Conservation (phyloP, 2,888 invertebrate species). For the Yponomeuta evonymella region DNA sequence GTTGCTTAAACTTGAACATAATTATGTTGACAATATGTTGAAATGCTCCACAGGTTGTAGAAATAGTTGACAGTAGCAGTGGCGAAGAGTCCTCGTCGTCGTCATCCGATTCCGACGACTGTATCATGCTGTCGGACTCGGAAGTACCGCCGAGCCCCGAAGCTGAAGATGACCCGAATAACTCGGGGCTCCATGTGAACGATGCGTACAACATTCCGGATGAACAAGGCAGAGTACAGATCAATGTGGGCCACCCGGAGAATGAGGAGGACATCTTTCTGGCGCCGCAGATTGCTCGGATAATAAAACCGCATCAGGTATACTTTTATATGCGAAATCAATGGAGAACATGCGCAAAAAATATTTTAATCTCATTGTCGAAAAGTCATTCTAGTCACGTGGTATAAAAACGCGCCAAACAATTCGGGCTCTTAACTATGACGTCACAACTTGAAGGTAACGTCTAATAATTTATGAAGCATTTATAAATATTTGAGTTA, state of each 20-base stretch:
- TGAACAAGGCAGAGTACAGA: conserved; percentile 91
- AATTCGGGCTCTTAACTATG: no score
- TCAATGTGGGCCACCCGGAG: conserved; percentile 95
- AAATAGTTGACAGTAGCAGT: conserved; percentile 83
- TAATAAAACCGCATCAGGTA: conserved; percentile 97
- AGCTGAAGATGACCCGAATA: conserved; percentile 90
- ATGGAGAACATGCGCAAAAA: background rate
- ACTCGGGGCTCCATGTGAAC: conserved; percentile 93
- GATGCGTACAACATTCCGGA: conserved; percentile 94
- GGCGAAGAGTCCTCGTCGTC: conserved; percentile 71
- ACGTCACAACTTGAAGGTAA: no score
- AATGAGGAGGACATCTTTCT: conserved; percentile 94
- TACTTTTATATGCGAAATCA: background rate
- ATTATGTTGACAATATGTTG: conserved; percentile 16
- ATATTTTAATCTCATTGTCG: no score
- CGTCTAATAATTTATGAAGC: no score
- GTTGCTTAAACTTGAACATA: background rate
- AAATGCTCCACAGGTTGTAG: conserved; percentile 75
- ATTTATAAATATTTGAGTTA: no score
- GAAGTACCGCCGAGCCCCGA: conserved; percentile 87
- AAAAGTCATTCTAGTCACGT: no score
- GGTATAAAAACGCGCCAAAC: no score
- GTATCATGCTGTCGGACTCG: conserved; percentile 90
- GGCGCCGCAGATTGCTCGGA: conserved; percentile 91
- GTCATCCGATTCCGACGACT: conserved; percentile 86